Base-by-base conservation (phyloP, 2,113 vertebrate genomes). In the Otis tarda region DNA sequence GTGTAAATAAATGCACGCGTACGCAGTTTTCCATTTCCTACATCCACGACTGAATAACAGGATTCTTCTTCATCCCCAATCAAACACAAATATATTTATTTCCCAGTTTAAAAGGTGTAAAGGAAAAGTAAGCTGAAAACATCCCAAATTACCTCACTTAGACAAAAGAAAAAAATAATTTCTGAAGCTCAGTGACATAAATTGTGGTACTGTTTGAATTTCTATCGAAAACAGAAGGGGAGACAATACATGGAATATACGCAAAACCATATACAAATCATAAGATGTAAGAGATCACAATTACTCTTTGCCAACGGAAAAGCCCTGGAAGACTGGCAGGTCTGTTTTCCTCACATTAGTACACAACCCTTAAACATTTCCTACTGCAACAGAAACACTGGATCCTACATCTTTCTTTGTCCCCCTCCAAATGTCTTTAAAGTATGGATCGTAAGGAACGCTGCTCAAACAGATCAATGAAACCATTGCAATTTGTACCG, bases 361-460 rank as follows among this genome's bases (percentile, higher is more conserved):
- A 16, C 14, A 52, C 21, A 75, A 47, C 56, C 10, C 68, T 56
- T 7, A 63, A 60, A 50, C n/a, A 25, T 59, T 37, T 47, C 84
- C 37, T 70, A 4, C 87, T 35, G 74, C 0, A 7, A 15, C 0
- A 75, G 50, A 68, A 80, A 24, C 70, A 31, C 60, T 1, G 16
- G 61, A 69, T 57, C 20, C 74, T 4, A 5, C 31, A n/a, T 7
- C 35, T 24, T 28, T 3, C 60, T 49, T 10, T 31, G 71, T 43
- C 20, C 53, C 25, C 0, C 35, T 59, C 52, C 49, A 27, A 67
- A 75, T 2, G 5, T 3, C 39, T 65, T 23, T 28, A 8, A 41
- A 41, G 21, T 1, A 3, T 0, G n/a, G 68, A 65, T 20, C 2
- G 0, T 8, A 3, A n/a, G 39, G n/a, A 73, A 31, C 0, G 3